Base-by-base conservation (phyloP, 1,140 invertebrate genomes). In the Nebria ingens region DNA sequence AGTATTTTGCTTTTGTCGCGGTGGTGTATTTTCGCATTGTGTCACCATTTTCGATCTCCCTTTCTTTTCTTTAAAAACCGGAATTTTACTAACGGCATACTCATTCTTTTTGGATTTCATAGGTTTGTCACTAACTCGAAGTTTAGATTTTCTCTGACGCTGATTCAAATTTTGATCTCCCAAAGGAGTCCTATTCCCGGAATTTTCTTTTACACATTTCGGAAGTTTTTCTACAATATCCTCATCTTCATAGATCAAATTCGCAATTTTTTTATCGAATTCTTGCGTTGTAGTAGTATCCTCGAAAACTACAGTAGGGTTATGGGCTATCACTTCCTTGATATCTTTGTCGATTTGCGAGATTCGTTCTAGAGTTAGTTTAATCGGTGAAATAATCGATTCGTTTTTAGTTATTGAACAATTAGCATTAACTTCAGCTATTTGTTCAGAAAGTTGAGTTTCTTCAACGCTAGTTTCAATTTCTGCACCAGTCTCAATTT, bases 11-110 rank as follows among this genome's bases (percentile, higher is more conserved):
- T 60, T 60, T 21, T 56, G 55, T 49, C 51, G 61, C 21, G 67
- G 67, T 19, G 67, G 65, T 20, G 64, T 68, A 56, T 68, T 68
- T 59, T 68, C 67, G 61, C 65, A 67, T 53, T 68, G 67, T 53
- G 17, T 17, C 11, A 54, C 15, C 15, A 63, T 53, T 38, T 52
- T 54, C 12, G 45, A 54, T 57, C 59, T 65, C 21, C 54, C 51
- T 22, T 55, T 55, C 22, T 62, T 66, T 9, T 62, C 62, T 55
- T 64, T 66, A 57, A 67, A 66, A 17, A 68, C 55, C 13, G 67
- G 67, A 51, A 68, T 68, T 58, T 61, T 65, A 54, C 65, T 67
- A 4, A 58, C 55, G 21, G 58, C 60, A 34, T 45, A 51, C 1
- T 23, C 17, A n/a, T n/a, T n/a, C 12, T 2, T 2, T 51, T 62